These are phyloP conservation scores for Ciconia stormi DNA, from an alignment of 2,113 vertebrate genomes.

Conservation along the genomic window DNA sequence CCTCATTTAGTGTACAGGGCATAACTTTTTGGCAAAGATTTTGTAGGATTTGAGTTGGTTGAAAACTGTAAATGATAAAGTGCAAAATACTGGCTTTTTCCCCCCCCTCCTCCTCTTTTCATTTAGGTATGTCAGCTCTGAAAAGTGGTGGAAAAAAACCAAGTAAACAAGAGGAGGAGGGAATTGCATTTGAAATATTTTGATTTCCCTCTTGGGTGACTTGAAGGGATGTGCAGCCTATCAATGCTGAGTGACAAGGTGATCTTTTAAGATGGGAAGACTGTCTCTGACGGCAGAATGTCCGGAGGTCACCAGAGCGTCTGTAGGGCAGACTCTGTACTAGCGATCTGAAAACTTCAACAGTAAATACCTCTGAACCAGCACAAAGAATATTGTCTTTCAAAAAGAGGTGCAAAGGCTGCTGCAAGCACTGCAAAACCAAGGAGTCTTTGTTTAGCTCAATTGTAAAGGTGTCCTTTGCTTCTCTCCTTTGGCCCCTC, in stretches of 20 bases:
- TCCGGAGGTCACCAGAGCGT: neutral
- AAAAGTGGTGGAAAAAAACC: neutral
- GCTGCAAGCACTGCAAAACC: neutral
- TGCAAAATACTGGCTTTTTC: neutral
- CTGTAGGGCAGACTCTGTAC: neutral
- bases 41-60: neutral
- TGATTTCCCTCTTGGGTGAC: neutral
- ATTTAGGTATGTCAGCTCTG: neutral
- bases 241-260: neutral
- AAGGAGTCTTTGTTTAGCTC: neutral
- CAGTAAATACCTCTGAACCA: neutral
- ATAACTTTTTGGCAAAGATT: neutral
- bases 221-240: neutral
- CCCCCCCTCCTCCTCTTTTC: neutral
- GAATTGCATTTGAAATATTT: neutral
- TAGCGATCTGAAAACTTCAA: neutral
- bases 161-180: neutral
- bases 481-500: neutral
- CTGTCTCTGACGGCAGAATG: neutral
- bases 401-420: neutral
- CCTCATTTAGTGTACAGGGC: neutral
- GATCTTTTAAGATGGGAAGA: neutral
- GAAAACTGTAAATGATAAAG: neutral
- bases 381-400: neutral
- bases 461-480: neutral